These are phyloP conservation scores for Cyclargus thomasi DNA, from an alignment of 1,140 invertebrate species.

Conservation along the genomic window DNA sequence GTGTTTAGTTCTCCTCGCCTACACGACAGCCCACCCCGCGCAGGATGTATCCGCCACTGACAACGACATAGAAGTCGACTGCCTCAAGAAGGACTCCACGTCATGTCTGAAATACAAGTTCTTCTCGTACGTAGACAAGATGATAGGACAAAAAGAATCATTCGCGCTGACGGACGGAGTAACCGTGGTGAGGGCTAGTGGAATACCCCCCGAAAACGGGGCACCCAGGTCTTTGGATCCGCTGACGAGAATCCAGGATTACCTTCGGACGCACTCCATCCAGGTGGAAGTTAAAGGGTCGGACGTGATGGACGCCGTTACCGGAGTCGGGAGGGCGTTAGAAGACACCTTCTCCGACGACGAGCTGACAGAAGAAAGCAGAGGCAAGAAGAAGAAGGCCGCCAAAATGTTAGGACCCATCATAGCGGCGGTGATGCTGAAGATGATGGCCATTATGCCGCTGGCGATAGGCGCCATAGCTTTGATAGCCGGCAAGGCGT, in stretches of 20 bases:
- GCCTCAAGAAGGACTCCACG: slow-evolving; percentile 85
- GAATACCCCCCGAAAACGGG: slow-evolving; percentile 78
- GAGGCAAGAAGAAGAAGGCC: slow-evolving; percentile 88
- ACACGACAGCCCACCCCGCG: slow-evolving; percentile 78
- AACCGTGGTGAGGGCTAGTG: slow-evolving; percentile 84
- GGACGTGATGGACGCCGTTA: slow-evolving; percentile 86
- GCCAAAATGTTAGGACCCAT: slow-evolving; percentile 86
- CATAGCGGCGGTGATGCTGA: slow-evolving; percentile 83
- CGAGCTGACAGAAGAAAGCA: slow-evolving; percentile 78
- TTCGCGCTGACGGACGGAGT: slow-evolving; percentile 87
- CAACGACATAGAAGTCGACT: slow-evolving; percentile 86
- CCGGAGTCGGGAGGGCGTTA: slow-evolving; percentile 84
- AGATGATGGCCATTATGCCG: slow-evolving; percentile 85
- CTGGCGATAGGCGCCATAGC: slow-evolving; percentile 86
- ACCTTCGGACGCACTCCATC: slow-evolving; percentile 85
- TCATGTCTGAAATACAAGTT: slow-evolving; percentile 90
- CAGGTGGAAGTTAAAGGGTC: slow-evolving; percentile 89
- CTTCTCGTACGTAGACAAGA: slow-evolving; percentile 88
- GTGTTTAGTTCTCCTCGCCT: slow-evolving; percentile 72
- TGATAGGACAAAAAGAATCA: slow-evolving; percentile 84
- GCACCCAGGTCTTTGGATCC: slow-evolving; percentile 83
- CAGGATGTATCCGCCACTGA: slow-evolving; percentile 80
- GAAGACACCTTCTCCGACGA: slow-evolving; percentile 82
- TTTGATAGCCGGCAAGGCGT: slow-evolving; percentile 88
- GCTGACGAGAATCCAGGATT: slow-evolving; percentile 81